Percentiles rank a stretch among this genome's conserved stretches.
These are phyloP conservation scores for Pygocentrus nattereri DNA, from an alignment of 2,797 vertebrate genomes.

Conservation along the genomic window DNA sequence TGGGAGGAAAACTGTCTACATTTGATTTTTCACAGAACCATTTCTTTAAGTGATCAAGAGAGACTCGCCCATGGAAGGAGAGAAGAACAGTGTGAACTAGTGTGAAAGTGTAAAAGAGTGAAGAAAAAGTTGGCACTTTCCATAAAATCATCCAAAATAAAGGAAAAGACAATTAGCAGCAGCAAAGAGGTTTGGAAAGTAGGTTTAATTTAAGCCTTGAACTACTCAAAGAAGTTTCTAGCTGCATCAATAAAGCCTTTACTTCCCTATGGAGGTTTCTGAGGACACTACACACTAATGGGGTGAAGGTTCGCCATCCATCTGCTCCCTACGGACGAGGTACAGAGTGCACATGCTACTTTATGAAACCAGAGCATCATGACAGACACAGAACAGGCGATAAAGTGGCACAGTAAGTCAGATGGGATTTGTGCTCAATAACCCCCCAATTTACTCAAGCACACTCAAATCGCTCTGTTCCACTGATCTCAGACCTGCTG, in stretches of 20 bases:
- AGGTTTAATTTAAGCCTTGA: background rate
- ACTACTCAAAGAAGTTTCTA: background rate
- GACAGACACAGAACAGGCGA: background rate
- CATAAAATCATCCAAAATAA: background rate
- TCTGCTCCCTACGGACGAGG: constrained; percentile 45
- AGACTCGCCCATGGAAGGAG: background rate
- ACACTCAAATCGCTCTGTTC: background rate
- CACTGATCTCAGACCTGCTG: background rate
- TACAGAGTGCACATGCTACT: constrained; percentile 3
- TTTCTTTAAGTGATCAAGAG: background rate
- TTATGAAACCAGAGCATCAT: constrained; percentile 22
- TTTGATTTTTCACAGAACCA: background rate
- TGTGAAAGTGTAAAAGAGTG: background rate
- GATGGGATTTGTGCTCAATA: background rate
- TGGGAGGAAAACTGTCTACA: background rate
- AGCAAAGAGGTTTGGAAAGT: background rate
- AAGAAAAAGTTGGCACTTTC: background rate
- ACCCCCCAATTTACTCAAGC: background rate
- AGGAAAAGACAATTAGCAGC: background rate
- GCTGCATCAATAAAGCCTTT: constrained; percentile 35
- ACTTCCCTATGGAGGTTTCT: constrained; percentile 55
- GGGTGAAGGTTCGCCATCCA: constrained; percentile 56
- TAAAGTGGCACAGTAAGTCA: background rate
- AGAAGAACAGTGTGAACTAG: background rate
- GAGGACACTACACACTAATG: constrained; percentile 68